Percentiles rank a stretch among this genome's conserved stretches.
These are phyloP conservation scores for Synodontis membranacea DNA, from an alignment of 2,113 vertebrate species.

Conservation along the genomic window DNA sequence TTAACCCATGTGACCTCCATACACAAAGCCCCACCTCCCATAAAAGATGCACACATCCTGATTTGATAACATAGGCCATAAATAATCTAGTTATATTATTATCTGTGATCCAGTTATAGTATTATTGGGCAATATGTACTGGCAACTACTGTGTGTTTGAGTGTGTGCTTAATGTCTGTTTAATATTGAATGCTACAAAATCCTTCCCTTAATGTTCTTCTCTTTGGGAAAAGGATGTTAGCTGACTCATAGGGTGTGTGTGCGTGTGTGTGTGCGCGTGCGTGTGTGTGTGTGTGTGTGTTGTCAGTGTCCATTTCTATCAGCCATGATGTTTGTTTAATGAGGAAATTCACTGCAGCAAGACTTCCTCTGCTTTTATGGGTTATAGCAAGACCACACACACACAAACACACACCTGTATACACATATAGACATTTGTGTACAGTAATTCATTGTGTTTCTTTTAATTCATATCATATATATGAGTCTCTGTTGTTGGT, in stretches of 20 bases:
- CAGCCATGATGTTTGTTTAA: slow-evolving; percentile 22
- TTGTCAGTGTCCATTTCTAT: neutral
- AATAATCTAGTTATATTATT: neutral
- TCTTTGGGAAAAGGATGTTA: neutral
- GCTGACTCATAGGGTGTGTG: slow-evolving; percentile 9
- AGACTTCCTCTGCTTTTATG: neutral
- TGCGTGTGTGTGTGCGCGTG: slow-evolving; percentile 4
- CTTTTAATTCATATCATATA: neutral
- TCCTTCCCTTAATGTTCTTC: neutral
- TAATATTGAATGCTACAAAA: neutral
- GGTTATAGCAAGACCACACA: neutral
- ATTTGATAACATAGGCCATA: neutral
- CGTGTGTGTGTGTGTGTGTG: slow-evolving; percentile 14
- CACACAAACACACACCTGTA: neutral
- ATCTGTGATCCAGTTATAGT: neutral
- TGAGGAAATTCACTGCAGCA: slow-evolving; percentile 3
- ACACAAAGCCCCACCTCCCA: neutral
- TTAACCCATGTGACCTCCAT: neutral
- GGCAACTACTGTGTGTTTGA: neutral
- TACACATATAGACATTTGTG: neutral
- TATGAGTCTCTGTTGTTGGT: neutral
- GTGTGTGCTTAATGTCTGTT: neutral
- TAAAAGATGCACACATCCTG: neutral
- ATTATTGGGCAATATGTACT: neutral
- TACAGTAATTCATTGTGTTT: neutral